Conservation (phyloP, 2,888 invertebrate species). For the Masnerella sp. region DNA sequence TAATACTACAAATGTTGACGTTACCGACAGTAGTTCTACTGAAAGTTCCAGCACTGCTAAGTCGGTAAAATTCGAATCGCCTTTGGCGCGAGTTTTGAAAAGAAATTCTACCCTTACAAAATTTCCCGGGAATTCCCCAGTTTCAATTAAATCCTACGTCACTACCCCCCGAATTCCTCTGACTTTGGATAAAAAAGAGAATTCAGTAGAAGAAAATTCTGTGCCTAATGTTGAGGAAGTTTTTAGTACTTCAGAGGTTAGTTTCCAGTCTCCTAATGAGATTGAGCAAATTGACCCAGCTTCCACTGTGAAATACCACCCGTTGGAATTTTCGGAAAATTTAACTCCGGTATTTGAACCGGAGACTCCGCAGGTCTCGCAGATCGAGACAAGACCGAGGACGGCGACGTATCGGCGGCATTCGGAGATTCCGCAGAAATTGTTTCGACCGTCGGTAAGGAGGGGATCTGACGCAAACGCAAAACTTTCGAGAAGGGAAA, state of each 20-base stretch:
- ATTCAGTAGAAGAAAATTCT: not conserved
- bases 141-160: slow-evolving; percentile 43
- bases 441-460: slow-evolving; percentile 50
- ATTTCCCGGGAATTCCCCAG: no score
- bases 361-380: slow-evolving; percentile 25
- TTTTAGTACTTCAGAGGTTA: slow-evolving; percentile 40
- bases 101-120: no score
- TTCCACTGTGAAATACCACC: slow-evolving; percentile 62
- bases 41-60: slow-evolving; percentile 7
- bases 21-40: not conserved
- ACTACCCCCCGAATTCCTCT: slow-evolving; percentile 29
- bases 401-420: slow-evolving; percentile 74
- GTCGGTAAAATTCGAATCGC: slow-evolving; percentile 47
- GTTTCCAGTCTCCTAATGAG: slow-evolving; percentile 43
- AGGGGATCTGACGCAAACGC: slow-evolving; percentile 68
- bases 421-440: slow-evolving; percentile 65
- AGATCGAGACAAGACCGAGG: slow-evolving; percentile 69
- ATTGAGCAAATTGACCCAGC: slow-evolving; percentile 21
- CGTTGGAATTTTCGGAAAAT: slow-evolving; percentile 35
- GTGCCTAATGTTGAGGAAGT: slow-evolving; percentile 5
- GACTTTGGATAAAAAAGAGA: slow-evolving; percentile 11
- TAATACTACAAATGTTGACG: not conserved
- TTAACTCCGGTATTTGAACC: slow-evolving; percentile 16
- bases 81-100: slow-evolving; percentile 38
- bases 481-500: slow-evolving; percentile 63